A percentile compares a stretch with the other conserved stretches of the same genome.
phyloP scores from a whole-genome alignment of 2,113 vertebrate genomes.

The Ploceus nigricollis region DNA sequence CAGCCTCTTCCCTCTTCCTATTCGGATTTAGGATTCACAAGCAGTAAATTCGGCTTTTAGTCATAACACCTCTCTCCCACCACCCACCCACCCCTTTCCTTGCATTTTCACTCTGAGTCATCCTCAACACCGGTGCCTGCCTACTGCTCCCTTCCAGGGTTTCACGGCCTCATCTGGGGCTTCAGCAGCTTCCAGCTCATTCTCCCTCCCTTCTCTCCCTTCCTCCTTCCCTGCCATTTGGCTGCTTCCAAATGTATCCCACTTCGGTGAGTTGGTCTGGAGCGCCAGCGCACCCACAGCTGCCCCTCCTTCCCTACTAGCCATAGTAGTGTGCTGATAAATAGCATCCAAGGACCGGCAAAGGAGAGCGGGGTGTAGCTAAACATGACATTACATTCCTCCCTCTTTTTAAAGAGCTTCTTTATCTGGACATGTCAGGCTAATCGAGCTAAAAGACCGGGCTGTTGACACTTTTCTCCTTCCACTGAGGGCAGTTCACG shows the following conservation, averaged over 20 bases:
- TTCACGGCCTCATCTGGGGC: conserved; percentile 42
- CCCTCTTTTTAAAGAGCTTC: not conserved
- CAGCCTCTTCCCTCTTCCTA: conserved; percentile 29
- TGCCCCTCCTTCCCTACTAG: not conserved
- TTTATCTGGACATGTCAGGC: not conserved
- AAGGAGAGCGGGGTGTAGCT: not conserved
- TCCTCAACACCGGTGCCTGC: conserved; percentile 37
- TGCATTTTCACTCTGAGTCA: conserved; percentile 63
- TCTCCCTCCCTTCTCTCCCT: not conserved
- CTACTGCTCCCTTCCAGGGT: conserved; percentile 54
- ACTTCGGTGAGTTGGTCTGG: not conserved
- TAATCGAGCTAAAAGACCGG: not conserved
- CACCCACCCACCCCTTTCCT: conserved; percentile 43
- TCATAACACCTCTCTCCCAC: conserved; percentile 62
- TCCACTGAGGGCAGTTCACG: not conserved
- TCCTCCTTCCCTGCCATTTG: not conserved
- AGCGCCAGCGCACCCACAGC: not conserved
- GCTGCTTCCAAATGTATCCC: not conserved
- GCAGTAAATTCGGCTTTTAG: conserved; percentile 54
- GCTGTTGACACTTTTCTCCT: not conserved
- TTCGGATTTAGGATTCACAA: conserved; percentile 51
- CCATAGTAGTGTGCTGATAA: not conserved
- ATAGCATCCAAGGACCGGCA: not conserved
- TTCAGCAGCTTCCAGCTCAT: conserved; percentile 20
- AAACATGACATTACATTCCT: not conserved